phyloP scores from a whole-genome alignment of 2,113 vertebrate species.

The Forbesichthys papilliferus region DNA sequence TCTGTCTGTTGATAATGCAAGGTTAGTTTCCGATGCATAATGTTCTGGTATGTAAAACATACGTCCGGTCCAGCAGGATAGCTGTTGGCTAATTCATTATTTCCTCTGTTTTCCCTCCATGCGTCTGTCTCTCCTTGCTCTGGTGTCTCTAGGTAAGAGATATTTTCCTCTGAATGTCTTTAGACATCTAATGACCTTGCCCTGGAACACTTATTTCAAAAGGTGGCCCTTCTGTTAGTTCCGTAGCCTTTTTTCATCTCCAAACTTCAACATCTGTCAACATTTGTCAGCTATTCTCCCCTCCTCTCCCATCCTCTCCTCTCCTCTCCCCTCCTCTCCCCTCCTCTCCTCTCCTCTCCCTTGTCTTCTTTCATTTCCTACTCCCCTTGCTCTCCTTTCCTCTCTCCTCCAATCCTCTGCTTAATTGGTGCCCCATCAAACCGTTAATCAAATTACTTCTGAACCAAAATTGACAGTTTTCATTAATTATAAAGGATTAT shows the following conservation, averaged over 20 bases:
- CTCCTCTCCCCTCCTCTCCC: slow-evolving; percentile 64
- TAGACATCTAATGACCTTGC: background rate
- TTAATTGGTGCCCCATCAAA: slow-evolving; percentile 91
- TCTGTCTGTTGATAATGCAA: no score
- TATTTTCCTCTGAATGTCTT: slow-evolving; percentile 31
- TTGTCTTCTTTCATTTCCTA: slow-evolving; percentile 73
- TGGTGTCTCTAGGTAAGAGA: slow-evolving; percentile 3
- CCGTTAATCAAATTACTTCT: slow-evolving; percentile 99
- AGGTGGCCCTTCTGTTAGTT: background rate
- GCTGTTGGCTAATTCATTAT: background rate
- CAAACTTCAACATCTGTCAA: slow-evolving; percentile 66
- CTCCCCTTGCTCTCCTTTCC: slow-evolving; percentile 43
- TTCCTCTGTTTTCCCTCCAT: background rate
- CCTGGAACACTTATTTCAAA: background rate
- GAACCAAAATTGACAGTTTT: slow-evolving; percentile 99
- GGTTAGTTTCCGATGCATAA: no score
- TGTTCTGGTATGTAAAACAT: background rate
- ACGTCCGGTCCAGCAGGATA: background rate
- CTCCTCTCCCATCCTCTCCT: no score
- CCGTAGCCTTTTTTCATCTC: slow-evolving; percentile 47
- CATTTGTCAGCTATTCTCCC: slow-evolving; percentile 66
- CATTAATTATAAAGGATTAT: slow-evolving; percentile 99
- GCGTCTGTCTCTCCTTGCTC: background rate
- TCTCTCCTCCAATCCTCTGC: slow-evolving; percentile 60
- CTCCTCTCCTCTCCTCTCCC: slow-evolving; percentile 39